Conservation (phyloP, 1,140 invertebrate species). For the Laupala kohalensis region DNA sequence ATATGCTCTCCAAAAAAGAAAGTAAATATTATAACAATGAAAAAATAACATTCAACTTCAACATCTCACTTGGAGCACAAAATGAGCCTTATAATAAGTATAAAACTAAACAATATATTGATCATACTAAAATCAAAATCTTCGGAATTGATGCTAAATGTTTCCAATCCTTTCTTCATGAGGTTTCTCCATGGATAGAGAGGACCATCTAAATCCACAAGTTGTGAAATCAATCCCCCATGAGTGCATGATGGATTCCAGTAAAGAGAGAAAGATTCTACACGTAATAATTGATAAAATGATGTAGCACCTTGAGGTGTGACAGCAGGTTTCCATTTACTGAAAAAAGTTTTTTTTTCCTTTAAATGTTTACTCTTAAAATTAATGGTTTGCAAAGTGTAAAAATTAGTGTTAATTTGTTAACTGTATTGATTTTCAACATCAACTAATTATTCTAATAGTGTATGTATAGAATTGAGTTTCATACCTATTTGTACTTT, state of each 20-base stretch:
- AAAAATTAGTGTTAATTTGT: no score
- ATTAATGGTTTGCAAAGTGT: no score
- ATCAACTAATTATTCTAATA: no score
- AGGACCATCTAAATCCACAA: not conserved
- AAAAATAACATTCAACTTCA: no score
- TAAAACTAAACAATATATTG: no score
- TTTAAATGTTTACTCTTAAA: no score
- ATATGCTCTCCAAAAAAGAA: not conserved
- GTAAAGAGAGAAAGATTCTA: slow-evolving; percentile 64
- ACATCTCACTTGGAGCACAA: no score
- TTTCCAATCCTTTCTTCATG: slow-evolving; percentile 58
- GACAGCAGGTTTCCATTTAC: slow-evolving; percentile 67
- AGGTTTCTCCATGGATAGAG: slow-evolving; percentile 50
- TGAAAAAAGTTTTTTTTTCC: slow-evolving; percentile 23
- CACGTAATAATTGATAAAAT: slow-evolving; percentile 61
- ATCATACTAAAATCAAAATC: slow-evolving; percentile 62
- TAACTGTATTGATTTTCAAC: no score
- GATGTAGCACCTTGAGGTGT: slow-evolving; percentile 45
- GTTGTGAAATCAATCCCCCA: slow-evolving; percentile 21
- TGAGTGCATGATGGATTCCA: slow-evolving; percentile 46
- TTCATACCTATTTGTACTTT: slow-evolving; percentile 63
- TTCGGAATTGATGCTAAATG: slow-evolving; percentile 58
- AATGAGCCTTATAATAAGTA: no score
- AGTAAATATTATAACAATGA: not conserved
- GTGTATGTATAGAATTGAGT: not conserved